Evolutionary conservation across 2,888 invertebrate species (phyloP).

Genomic region (Leptopilina myrica): DNA sequence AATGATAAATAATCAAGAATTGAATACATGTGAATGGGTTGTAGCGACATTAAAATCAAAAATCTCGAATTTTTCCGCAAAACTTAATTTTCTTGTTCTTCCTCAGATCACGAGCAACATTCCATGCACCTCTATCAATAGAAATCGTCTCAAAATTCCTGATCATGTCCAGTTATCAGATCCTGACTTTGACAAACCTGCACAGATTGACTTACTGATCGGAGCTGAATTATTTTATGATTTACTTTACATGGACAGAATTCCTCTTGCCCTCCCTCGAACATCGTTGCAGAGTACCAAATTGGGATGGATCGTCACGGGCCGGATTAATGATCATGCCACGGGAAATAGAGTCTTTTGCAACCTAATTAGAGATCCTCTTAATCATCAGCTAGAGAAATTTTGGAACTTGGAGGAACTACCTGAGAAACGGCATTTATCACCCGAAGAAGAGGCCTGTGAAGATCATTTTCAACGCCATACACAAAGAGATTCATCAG

Average conservation of each 20-base stretch:
- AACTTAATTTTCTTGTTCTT: not conserved
- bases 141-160: not conserved
- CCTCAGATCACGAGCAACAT: not conserved
- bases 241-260: not conserved
- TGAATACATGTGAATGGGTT: not conserved
- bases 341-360: not conserved
- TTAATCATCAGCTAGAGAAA: not conserved
- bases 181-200: slow-evolving; percentile 5
- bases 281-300: not conserved
- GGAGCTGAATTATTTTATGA: slow-evolving; percentile 26
- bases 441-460: too few species aligned
- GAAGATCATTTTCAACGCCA: too few species aligned
- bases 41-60: not conserved
- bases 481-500: too few species aligned
- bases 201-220: not conserved
- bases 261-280: not conserved
- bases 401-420: not conserved
- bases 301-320: slow-evolving; percentile 9
- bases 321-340: not conserved
- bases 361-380: not conserved
- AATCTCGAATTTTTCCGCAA: not conserved
- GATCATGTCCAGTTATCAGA: not conserved
- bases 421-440: not conserved
- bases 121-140: not conserved
- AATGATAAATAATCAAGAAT: not conserved